Base-by-base conservation (phyloP, 2,113 vertebrate genomes). In the Chionomys nivalis region DNA sequence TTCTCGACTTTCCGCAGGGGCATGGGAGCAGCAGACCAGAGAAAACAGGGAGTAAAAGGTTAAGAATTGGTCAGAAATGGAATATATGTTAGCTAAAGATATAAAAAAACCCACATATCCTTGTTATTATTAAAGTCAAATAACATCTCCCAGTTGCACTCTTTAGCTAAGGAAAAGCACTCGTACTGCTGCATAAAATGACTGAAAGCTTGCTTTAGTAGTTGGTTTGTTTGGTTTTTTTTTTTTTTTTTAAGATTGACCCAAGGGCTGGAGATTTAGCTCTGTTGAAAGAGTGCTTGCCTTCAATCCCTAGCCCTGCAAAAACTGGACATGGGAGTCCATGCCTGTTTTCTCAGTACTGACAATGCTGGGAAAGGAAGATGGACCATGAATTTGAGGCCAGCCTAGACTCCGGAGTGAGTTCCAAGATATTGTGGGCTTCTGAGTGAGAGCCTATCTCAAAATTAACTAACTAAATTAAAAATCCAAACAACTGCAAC, bases 161-260 rank as follows among this genome's bases (percentile, higher is more conserved):
- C 91, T 93, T 93, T 91, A 89, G 33, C 77, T 86, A 52, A 89
- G 92, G 7, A 82, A 95, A 94, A 89, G 75, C 44, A 73, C 24
- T 87, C 91, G 81, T 49, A 70, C 42, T 77, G 13, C 83, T 86
- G 28, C 24, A 87, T 6, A 95, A 52, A 52, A 85, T 94, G 83
- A 87, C 26, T 49, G 42, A 97, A 97, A n/a, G 55, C 49, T 58
- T 88, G 28, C 36, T 75, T 39, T 72, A n/a, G 36, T 61, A 65
- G n/a, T 63, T 42, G 7, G n/a, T 39, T 31, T 82, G 11, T 58
- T 12, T 87, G 9, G 0, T 5, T 58, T 58, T 58, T 7, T 5
- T 5, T 58, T 58, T 58, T 7, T 58, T 36, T 70, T 36, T 76
- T 14, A 31, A 47, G 61, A 47, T 31, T 86, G 61, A 19, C 16